A percentile compares a stretch with the other conserved stretches of the same genome.
Evolutionary conservation across 2,888 invertebrate genomes (phyloP).

Genomic region (Euplagia quadripunctaria): DNA sequence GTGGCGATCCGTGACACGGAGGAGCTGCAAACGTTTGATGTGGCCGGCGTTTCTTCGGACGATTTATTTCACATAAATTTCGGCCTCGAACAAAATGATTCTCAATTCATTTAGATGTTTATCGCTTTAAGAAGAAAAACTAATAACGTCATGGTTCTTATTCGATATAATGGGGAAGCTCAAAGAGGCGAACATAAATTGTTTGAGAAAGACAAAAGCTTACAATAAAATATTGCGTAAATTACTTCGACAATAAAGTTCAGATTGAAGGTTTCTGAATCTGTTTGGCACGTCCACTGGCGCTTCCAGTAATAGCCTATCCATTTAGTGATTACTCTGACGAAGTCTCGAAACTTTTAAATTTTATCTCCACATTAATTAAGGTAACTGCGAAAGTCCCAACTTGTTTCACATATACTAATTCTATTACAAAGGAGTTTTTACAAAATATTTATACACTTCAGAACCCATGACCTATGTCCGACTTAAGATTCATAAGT

Average conservation of each 20-base stretch:
- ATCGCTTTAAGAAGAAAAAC: slow-evolving; percentile 82
- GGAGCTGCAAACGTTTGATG: slow-evolving; percentile 70
- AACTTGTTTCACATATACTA: background rate
- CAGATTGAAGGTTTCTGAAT: slow-evolving; percentile 7
- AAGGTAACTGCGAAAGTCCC: too few relatives aligned
- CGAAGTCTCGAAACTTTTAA: background rate
- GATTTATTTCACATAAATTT: slow-evolving; percentile 82
- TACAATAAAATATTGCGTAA: slow-evolving; percentile 19
- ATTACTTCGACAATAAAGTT: slow-evolving; percentile 1
- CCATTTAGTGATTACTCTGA: background rate
- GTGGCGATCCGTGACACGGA: slow-evolving; percentile 53
- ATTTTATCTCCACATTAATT: too few relatives aligned
- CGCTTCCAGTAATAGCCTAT: slow-evolving; percentile 5
- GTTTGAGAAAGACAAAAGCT: slow-evolving; percentile 16
- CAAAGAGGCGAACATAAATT: slow-evolving; percentile 26
- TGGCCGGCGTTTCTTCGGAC: slow-evolving; percentile 69
- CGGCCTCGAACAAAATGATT: slow-evolving; percentile 71
- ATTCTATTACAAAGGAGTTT: background rate
- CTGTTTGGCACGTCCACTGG: background rate
- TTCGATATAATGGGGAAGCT: slow-evolving; percentile 43
- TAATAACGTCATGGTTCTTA: slow-evolving; percentile 74
- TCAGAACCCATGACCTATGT: too few relatives aligned
- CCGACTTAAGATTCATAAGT: too few relatives aligned
- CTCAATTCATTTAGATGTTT: slow-evolving; percentile 83
- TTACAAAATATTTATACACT: background rate